These are phyloP conservation scores for Pangasius macronema DNA, from an alignment of 2,797 vertebrate species.

Conservation along the genomic window DNA sequence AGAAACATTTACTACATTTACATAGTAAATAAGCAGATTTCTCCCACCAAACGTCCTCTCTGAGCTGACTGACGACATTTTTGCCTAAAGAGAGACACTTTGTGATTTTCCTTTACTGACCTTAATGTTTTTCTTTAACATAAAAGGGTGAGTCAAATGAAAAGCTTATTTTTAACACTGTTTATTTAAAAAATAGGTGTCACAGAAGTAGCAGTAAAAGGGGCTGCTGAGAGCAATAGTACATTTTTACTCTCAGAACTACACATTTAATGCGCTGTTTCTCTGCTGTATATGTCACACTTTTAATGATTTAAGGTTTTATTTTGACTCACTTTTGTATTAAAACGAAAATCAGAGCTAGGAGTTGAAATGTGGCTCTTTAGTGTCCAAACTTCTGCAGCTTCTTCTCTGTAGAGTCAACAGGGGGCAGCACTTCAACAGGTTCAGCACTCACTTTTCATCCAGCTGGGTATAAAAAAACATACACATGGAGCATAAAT, in stretches of 20 bases:
- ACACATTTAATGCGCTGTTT: neutral
- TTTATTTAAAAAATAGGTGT: neutral
- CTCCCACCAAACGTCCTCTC: neutral
- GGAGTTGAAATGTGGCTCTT: neutral
- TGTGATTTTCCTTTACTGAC: neutral
- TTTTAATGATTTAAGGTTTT: neutral
- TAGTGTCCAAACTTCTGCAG: constrained; percentile 1
- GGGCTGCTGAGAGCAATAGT: neutral
- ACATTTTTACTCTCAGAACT: neutral
- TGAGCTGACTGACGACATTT: neutral
- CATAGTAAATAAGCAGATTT: neutral
- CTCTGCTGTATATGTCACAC: neutral
- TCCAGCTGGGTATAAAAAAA: neutral
- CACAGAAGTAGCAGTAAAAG: neutral
- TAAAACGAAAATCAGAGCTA: neutral
- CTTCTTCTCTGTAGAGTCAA: constrained; percentile 29
- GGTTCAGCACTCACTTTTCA: constrained; percentile 6
- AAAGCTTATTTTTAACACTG: neutral
- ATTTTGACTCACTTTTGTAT: neutral
- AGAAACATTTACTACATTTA: no score
- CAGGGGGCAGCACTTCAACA: constrained; percentile 52
- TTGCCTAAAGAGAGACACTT: neutral
- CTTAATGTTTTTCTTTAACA: neutral
- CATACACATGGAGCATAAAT: neutral
- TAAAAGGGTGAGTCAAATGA: neutral